Evolutionary conservation across 2,888 invertebrate species (phyloP).

Genomic region (Heteromurus nitidus): DNA sequence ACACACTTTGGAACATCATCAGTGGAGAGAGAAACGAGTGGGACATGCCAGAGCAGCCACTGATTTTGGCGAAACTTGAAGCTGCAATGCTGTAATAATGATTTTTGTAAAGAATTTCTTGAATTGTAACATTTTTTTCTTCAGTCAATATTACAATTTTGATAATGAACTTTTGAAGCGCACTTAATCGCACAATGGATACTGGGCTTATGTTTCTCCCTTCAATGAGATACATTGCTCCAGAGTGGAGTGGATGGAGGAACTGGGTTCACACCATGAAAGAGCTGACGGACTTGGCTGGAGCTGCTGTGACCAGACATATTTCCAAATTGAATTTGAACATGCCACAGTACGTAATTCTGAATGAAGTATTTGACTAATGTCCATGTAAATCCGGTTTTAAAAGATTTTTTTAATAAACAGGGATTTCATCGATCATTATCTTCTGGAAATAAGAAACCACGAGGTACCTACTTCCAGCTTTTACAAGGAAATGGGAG

Average conservation of each 20-base stretch:
- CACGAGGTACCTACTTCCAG: background rate
- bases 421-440: background rate
- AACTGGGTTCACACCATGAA: too few species aligned
- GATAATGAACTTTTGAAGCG: background rate
- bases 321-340: background rate
- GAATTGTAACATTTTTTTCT: too few species aligned
- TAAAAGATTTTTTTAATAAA: background rate
- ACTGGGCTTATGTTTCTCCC: slow-evolving; percentile 1
- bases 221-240: background rate
- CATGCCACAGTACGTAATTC: background rate
- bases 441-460: background rate
- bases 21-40: slow-evolving; percentile 2
- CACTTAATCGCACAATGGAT: background rate
- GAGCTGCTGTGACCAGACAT: slow-evolving; percentile 9
- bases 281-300: background rate
- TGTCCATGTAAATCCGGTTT: background rate
- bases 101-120: background rate
- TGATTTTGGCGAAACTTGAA: background rate
- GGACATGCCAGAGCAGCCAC: background rate
- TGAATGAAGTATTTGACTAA: background rate
- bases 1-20: background rate
- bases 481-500: background rate
- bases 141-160: background rate
- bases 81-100: background rate
- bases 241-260: slow-evolving; percentile 19